phyloP scores from a whole-genome alignment of 1,140 invertebrate species.

The Eriosoma lanigerum region DNA sequence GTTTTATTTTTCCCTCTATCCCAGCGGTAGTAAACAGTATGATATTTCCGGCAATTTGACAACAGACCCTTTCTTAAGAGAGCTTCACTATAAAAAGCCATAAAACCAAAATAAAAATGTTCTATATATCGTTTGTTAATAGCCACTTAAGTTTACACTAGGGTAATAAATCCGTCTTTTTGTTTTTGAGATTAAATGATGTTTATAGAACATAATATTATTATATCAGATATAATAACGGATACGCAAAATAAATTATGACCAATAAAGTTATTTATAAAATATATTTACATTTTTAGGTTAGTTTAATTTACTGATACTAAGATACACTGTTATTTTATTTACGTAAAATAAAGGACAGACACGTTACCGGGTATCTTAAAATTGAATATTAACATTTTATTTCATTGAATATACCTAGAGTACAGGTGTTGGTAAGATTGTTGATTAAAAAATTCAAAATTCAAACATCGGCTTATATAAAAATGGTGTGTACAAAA shows the following conservation, averaged over 20 bases:
- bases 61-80: slow-evolving; percentile 31
- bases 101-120: slow-evolving; percentile 47
- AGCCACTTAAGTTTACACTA: slow-evolving; percentile 44
- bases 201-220: slow-evolving; percentile 13
- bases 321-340: too few relatives aligned
- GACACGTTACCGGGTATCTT: too few relatives aligned
- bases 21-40: slow-evolving; percentile 33
- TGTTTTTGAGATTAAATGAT: slow-evolving; percentile 40
- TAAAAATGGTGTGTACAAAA: too few relatives aligned
- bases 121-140: slow-evolving; percentile 37
- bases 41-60: slow-evolving; percentile 32
- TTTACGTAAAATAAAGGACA: too few relatives aligned
- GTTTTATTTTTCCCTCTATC: slow-evolving; percentile 33
- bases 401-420: too few relatives aligned
- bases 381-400: too few relatives aligned
- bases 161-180: slow-evolving; percentile 36
- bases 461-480: too few relatives aligned
- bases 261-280: too few relatives aligned
- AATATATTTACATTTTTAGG: too few relatives aligned
- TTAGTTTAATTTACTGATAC: too few relatives aligned
- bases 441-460: too few relatives aligned
- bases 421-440: too few relatives aligned
- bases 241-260: background rate
- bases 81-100: slow-evolving; percentile 28
- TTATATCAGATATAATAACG: slow-evolving; percentile 7